Conservation (phyloP, 2,888 invertebrate genomes). For the Eulithis testata region DNA sequence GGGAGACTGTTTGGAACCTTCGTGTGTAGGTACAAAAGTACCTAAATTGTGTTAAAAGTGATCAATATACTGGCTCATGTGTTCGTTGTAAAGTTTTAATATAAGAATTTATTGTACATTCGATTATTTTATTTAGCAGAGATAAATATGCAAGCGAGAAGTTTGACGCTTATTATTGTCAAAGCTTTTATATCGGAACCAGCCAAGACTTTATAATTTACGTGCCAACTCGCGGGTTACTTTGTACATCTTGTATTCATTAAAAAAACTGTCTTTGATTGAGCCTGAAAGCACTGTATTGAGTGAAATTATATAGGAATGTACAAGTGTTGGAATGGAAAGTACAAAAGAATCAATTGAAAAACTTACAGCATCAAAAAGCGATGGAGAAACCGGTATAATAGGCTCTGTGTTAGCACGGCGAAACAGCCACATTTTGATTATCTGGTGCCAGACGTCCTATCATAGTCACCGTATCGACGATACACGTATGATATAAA, state of each 20-base stretch:
- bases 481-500: conserved; percentile 30
- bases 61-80: conserved; percentile 28
- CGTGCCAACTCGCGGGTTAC: too few species aligned
- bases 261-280: too few species aligned
- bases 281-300: too few species aligned
- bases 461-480: conserved; percentile 35
- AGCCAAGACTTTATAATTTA: too few species aligned
- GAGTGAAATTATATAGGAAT: background rate
- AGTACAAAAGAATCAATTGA: background rate
- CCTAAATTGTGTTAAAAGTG: conserved; percentile 18
- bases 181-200: too few species aligned
- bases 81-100: conserved; percentile 34
- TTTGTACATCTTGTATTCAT: too few species aligned
- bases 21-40: conserved; percentile 13
- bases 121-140: conserved; percentile 29
- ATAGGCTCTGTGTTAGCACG: conserved; percentile 63
- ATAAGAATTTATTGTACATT: conserved; percentile 39
- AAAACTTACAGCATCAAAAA: conserved; percentile 55
- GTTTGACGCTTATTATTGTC: too few species aligned
- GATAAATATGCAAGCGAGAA: too few species aligned
- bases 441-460: conserved; percentile 31
- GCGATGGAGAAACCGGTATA: conserved; percentile 51
- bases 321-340: background rate
- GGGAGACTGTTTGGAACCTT: conserved; percentile 22
- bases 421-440: conserved; percentile 66